Percentiles rank a stretch among this genome's conserved stretches.
Evolutionary conservation across 2,888 invertebrate genomes (phyloP).

Genomic region (Oligia latruncula): DNA sequence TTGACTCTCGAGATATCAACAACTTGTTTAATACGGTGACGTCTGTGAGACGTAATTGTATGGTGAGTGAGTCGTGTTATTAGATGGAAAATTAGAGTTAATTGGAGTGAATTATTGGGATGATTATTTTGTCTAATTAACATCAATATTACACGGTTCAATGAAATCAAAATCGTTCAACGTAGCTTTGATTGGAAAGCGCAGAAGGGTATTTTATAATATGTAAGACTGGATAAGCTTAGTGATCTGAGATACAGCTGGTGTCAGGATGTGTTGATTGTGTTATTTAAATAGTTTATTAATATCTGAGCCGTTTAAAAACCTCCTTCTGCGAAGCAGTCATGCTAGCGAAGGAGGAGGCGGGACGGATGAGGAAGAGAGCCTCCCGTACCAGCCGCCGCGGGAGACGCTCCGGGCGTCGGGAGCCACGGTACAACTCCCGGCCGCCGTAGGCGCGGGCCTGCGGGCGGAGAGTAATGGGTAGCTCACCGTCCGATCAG

Average conservation of each 20-base stretch:
- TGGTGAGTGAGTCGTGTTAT: neutral
- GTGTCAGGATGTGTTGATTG: neutral
- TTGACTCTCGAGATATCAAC: slow-evolving; percentile 51
- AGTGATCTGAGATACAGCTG: neutral
- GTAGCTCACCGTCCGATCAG: no score
- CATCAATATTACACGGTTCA: neutral
- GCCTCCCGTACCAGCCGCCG: no score
- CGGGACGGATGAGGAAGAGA: no score
- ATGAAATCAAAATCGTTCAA: neutral
- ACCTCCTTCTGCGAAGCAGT: no score
- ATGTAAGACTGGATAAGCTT: neutral
- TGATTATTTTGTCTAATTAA: neutral
- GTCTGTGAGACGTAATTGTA: slow-evolving; percentile 27
- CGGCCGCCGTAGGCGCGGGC: no score
- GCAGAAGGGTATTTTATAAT: neutral
- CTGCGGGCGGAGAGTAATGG: no score
- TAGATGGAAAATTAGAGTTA: neutral
- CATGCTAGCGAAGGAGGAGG: no score
- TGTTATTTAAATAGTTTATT: no score
- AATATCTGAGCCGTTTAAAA: no score
- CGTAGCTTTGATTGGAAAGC: neutral
- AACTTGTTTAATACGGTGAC: slow-evolving; percentile 38
- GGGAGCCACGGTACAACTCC: no score
- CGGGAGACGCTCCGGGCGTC: no score
- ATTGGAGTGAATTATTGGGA: slow-evolving; percentile 5